These are phyloP conservation scores for Agrilus mali DNA, from an alignment of 2,888 invertebrate species.

Conservation along the genomic window DNA sequence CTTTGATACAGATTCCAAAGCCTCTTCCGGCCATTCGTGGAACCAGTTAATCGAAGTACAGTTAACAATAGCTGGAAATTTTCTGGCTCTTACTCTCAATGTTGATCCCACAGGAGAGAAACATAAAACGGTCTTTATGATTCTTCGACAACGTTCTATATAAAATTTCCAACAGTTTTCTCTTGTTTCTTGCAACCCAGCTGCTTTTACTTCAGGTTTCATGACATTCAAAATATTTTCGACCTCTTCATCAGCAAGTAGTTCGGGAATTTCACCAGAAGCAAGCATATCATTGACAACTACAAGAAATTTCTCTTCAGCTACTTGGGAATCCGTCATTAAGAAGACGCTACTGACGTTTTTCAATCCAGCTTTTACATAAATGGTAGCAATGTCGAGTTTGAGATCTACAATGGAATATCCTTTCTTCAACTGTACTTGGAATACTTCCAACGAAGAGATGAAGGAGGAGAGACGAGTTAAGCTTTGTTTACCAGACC, in stretches of 20 bases:
- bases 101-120: constrained; percentile 92
- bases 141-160: constrained; percentile 74
- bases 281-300: constrained; percentile 88
- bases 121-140: constrained; percentile 68
- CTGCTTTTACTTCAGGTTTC: constrained; percentile 64
- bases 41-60: constrained; percentile 94
- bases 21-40: constrained; percentile 91
- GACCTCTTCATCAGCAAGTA: constrained; percentile 81
- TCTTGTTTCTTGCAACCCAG: constrained; percentile 70
- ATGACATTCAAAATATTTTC: constrained; percentile 74
- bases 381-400: constrained; percentile 58
- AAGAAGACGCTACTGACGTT: constrained; percentile 68
- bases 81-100: constrained; percentile 71
- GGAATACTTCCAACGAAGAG: constrained; percentile 83
- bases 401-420: constrained; percentile 74
- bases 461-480: constrained; percentile 83
- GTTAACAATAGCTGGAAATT: constrained; percentile 89
- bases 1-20: constrained; percentile 76
- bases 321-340: constrained; percentile 89
- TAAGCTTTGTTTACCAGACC: constrained; percentile 88
- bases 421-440: constrained; percentile 82
- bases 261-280: constrained; percentile 85
- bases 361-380: constrained; percentile 78
- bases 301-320: constrained; percentile 82
- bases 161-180: constrained; percentile 96